Base-by-base conservation (phyloP, 2,888 invertebrate genomes). In the Polylopha cassiicola region DNA sequence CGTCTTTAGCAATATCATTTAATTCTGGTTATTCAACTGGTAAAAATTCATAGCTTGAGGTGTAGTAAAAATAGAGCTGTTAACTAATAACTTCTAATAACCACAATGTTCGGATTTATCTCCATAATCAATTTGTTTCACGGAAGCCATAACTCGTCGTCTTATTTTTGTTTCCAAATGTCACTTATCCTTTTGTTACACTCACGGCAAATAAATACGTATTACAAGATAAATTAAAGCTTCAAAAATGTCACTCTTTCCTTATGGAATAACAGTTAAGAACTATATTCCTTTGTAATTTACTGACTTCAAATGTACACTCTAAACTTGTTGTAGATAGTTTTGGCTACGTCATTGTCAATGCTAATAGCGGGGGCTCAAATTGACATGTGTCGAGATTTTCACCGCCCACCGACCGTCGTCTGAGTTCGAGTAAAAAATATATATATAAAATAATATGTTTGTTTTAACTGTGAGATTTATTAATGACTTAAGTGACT, bases 311-410 rank as follows among this genome's bases (percentile, higher is more conserved):
- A 36, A 5, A 16, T 9, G 30, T 13, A 36, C n/a, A n/a, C n/a
- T n/a, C n/a, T n/a, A n/a, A n/a, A n/a, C n/a, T 4, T 3, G 24
- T 10, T n/a, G n/a, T n/a, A n/a, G n/a, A 24, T 23, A 30, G 11
- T 34, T 23, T 28, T 32, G 2, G 7, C 4, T 15, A 22, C 21
- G 20, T 15, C 11, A 17, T 10, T 30, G 24, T 41, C 30, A 41
- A 24, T 41, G 34, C 23, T 26, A 15, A 22, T 29, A 28, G 29
- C 9, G 24, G 41, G 34, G 41, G 23, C 30, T 34, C 23, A 29
- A 36, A 36, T 34, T 36, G 41, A 41, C 41, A 36, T 30, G 20
- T 41, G 41, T 36, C 41, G 36, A 36, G 24, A 36, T 41, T 21
- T 34, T 16, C 16, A 11, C 29, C 38, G 41, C 41, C 36, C 17